Percentiles rank a stretch among this genome's conserved stretches.
These are phyloP conservation scores for Dinomys branickii DNA, from an alignment of 2,113 vertebrate genomes.

Conservation along the genomic window DNA sequence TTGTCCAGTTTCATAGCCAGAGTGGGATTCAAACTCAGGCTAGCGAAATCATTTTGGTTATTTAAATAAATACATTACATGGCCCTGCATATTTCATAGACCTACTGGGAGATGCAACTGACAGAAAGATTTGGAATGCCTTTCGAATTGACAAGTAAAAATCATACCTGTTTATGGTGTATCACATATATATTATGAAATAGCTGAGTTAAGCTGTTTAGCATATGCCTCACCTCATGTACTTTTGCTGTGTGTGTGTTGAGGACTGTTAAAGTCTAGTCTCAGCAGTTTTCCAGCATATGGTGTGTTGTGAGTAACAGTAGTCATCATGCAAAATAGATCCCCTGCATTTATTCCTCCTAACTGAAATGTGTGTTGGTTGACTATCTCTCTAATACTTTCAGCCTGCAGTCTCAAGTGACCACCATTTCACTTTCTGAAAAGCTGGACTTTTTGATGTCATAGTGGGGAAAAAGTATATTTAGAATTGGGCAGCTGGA, in stretches of 20 bases:
- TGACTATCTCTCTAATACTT: not conserved
- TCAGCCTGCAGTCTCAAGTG: not conserved
- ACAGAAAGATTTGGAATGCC: not conserved
- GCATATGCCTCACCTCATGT: not conserved
- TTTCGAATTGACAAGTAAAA: not conserved
- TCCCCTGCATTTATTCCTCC: not conserved
- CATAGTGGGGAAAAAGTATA: not conserved
- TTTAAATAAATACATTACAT: not conserved
- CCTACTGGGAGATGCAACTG: not conserved
- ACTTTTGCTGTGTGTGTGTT: not conserved
- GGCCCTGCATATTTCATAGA: not conserved
- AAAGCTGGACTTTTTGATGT: not conserved
- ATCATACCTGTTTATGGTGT: not conserved
- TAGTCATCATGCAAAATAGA: not conserved
- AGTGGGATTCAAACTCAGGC: not conserved
- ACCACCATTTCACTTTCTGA: not conserved
- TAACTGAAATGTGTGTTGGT: not conserved
- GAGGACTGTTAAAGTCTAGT: not conserved
- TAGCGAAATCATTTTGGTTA: not conserved
- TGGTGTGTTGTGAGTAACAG: not conserved
- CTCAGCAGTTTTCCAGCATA: not conserved
- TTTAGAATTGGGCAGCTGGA: not conserved
- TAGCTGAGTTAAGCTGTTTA: not conserved
- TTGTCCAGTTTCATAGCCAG: not conserved
- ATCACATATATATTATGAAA: not conserved